These are phyloP conservation scores for Oopsacas minuta DNA, from an alignment of 37 sponge, comb jelly and placozoan genomes.

Conservation along the genomic window DNA sequence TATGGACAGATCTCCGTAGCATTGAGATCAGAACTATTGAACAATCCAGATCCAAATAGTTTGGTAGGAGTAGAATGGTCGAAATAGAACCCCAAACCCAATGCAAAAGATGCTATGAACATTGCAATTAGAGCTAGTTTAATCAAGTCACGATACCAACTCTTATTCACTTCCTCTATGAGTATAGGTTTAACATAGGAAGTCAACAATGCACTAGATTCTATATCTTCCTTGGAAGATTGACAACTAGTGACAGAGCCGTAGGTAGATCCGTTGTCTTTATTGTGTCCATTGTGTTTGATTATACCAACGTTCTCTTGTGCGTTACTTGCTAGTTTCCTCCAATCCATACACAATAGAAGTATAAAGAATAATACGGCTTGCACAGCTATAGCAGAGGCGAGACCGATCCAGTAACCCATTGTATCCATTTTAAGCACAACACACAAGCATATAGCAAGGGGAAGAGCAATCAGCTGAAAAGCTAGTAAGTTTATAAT, in stretches of 20 bases:
- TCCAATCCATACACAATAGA: neutral
- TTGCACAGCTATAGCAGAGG: neutral
- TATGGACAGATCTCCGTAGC: neutral
- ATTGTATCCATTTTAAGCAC: neutral
- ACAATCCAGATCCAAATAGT: neutral
- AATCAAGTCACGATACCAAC: neutral
- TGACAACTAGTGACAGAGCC: neutral
- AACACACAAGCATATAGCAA: neutral
- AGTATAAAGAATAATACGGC: neutral
- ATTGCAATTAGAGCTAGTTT: neutral
- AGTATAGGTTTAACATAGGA: neutral
- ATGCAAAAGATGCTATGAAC: neutral
- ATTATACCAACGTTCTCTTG: neutral
- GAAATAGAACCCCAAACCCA: neutral
- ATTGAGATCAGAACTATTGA: neutral
- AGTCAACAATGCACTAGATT: neutral
- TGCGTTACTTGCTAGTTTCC: neutral
- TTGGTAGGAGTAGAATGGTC: neutral
- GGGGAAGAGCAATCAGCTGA: conserved; percentile 9
- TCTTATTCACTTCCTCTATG: neutral
- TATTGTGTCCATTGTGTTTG: neutral
- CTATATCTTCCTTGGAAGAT: neutral
- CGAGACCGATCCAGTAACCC: neutral
- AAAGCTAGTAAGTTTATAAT: neutral
- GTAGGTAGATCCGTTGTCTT: neutral